Base-by-base conservation (phyloP, 2,888 invertebrate genomes). In the Conchocele bisecta region DNA sequence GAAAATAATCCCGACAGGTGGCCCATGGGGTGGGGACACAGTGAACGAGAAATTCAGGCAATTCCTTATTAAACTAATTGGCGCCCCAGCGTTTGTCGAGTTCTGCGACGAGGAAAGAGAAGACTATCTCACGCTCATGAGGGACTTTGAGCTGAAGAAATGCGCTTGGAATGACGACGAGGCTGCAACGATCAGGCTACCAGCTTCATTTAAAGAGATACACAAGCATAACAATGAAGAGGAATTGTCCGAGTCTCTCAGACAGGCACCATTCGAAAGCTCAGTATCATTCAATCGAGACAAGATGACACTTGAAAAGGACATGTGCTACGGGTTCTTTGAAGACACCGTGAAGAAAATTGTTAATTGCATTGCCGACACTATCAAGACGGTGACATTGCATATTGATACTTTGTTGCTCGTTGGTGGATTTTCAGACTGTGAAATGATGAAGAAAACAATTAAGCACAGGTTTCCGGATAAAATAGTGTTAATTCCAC, bases 361-460 rank as follows among this genome's bases (percentile, higher is more conserved):
- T n/a, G n/a, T n/a, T n/a, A n/a, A n/a, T n/a, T n/a, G n/a, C n/a
- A n/a, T n/a, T n/a, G n/a, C n/a, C n/a, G n/a, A n/a, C n/a, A n/a
- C n/a, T n/a, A n/a, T n/a, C n/a, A n/a, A n/a, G n/a, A n/a, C n/a
- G n/a, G n/a, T n/a, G n/a, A n/a, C n/a, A n/a, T n/a, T n/a, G n/a
- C n/a, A n/a, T n/a, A n/a, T n/a, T n/a, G n/a, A n/a, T n/a, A n/a
- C n/a, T n/a, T n/a, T n/a, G n/a, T n/a, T 66, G 20, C 39, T 44
- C 41, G 72, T 66, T 2, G 66, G 72, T 29, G 72, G 72, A 3
- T 72, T 72, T 61, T 54, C 72, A 1, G 66, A 72, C 33, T 61
- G 72, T 44, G 22, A 33, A 6, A 28, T 73, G 6, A n/a, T 73
- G 28, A 58, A 59, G 57, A 33, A 48, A 17, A 29, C 17, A n/a